Evolutionary conservation across 2,888 invertebrate species (phyloP), one percentile per base, ranked within the genome.

Genomic region (Mimumesa dahlbomi): DNA sequence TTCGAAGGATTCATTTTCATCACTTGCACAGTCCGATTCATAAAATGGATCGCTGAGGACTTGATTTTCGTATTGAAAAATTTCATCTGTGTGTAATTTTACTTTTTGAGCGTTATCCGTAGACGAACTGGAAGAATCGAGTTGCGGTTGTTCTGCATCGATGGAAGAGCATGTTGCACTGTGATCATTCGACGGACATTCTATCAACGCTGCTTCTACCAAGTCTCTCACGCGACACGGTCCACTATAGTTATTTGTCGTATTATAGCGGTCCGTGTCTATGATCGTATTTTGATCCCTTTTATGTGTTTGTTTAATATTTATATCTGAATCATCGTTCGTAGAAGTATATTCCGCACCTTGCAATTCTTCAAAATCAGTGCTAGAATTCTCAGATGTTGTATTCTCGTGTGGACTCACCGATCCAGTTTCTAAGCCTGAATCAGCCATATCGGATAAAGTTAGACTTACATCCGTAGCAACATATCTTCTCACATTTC

Each of bases 371-470:
- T 88, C 88, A 18, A 85, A 80, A 48, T 90, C 89, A 5, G 87
- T 86, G 11, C 84, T 87, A 1, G 88, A 89, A 64, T 86, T 87
- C 56, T 89, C 89, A 9, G 90, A 90, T 13, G 87, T 86, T 2
- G 88, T 89, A 18, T 87, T 89, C 63, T 89, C 90, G 61, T 88
- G 87, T 13, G 90, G 89, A 84, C 90, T 90, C 57, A 85, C 84
- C 45, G 90, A 90, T 71, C 87, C 88, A 57, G 89, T 88, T 70
- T 90, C 90, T 64, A 90, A 78, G 73, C 89, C 90, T 38, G 90
- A 90, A 83, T 90, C 90, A 74, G 89, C 89, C 89, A 89, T 89
- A 63, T 89, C 87, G 68, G 86, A 86, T 40, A 81, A 73, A 59
- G 76, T 76, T 46, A 84, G 82, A 66, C 82, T 87, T 59, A 76